A percentile compares a stretch with the other conserved stretches of the same genome.
Evolutionary conservation across 2,113 vertebrate genomes (phyloP).

Genomic region (Semnopithecus entellus): DNA sequence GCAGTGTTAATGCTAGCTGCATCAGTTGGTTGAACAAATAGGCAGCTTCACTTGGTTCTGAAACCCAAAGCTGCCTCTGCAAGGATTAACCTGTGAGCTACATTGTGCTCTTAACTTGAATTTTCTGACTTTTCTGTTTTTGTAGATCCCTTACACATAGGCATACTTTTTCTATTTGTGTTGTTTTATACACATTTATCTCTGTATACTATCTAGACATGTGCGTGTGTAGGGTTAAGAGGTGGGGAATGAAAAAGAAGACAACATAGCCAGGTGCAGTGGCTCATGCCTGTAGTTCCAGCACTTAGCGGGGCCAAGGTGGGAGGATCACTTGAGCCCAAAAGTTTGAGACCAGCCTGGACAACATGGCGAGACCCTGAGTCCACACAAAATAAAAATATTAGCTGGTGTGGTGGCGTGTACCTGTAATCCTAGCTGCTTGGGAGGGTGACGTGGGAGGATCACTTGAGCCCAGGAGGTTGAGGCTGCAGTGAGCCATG

Average conservation of each 20-base stretch:
- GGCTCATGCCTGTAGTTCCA: no score
- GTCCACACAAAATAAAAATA: no score
- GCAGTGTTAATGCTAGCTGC: constrained; percentile 5
- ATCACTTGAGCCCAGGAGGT: no score
- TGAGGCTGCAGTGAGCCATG: no score
- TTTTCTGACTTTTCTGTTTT: constrained; percentile 45
- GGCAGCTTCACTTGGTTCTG: not conserved
- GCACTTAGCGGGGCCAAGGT: no score
- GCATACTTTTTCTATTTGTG: not conserved
- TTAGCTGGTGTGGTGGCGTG: no score
- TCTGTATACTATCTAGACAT: constrained; percentile 16
- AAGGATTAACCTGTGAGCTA: constrained; percentile 5
- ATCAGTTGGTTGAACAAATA: constrained; percentile 5
- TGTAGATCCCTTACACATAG: not conserved
- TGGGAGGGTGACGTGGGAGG: no score
- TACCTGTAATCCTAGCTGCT: no score
- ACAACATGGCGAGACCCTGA: no score
- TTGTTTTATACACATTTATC: constrained; percentile 36
- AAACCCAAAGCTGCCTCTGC: not conserved
- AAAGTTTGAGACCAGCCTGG: no score
- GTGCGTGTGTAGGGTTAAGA: not conserved
- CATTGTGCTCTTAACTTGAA: constrained; percentile 23
- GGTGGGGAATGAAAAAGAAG: not conserved
- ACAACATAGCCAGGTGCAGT: no score
- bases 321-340: no score